A percentile compares a stretch with the other conserved stretches of the same genome.
Evolutionary conservation across 1,140 invertebrate genomes (phyloP).

Genomic region (Rhagoletis pomonella): DNA sequence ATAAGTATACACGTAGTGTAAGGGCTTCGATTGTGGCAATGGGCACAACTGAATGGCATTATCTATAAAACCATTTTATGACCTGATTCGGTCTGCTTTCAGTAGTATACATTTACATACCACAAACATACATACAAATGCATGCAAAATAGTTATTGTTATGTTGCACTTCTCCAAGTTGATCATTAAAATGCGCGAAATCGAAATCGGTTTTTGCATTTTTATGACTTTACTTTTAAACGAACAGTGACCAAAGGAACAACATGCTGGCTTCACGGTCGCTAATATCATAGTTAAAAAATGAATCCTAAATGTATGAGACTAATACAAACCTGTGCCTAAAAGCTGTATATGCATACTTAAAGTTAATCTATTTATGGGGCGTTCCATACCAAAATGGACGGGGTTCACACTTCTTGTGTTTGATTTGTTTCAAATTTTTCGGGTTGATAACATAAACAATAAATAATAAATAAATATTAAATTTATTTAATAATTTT

Average conservation of each 20-base stretch:
- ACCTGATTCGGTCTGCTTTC: constrained; percentile 12
- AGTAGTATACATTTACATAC: background rate
- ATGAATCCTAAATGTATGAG: too few relatives aligned
- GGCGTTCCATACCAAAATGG: too few relatives aligned
- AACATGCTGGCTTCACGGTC: background rate
- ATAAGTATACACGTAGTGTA: background rate
- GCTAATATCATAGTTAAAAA: background rate
- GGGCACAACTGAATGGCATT: background rate
- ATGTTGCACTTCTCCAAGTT: constrained; percentile 31
- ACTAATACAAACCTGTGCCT: too few relatives aligned
- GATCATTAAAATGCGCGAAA: constrained; percentile 41
- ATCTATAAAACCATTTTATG: constrained; percentile 11
- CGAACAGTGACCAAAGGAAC: background rate
- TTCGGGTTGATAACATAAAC: too few relatives aligned
- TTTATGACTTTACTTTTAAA: constrained; percentile 44
- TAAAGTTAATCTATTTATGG: too few relatives aligned
- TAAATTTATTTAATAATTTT: too few relatives aligned
- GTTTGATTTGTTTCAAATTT: too few relatives aligned
- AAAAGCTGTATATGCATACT: too few relatives aligned
- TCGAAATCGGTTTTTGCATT: background rate
- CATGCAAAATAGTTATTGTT: background rate
- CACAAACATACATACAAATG: background rate
- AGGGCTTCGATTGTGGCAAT: constrained; percentile 6
- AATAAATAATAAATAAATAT: too few relatives aligned
- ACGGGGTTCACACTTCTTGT: too few relatives aligned